Conservation (phyloP, 2,888 invertebrate genomes). For the Aelia acuminata region DNA sequence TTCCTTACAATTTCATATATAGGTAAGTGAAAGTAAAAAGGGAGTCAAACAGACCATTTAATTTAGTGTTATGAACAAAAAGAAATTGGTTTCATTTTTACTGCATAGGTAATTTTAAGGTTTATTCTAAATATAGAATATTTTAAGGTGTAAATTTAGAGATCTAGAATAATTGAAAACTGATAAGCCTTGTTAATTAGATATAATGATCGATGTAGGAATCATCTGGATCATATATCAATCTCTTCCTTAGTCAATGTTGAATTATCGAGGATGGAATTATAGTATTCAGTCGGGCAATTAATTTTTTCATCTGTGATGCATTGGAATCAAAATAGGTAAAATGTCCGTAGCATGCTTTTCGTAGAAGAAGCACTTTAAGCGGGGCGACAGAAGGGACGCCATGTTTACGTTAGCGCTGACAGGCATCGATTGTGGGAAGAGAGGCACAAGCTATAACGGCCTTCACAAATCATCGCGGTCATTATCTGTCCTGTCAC, state of each 20-base stretch:
- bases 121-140: too few species aligned
- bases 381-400: conserved; percentile 7
- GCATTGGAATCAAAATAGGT: neutral
- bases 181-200: neutral
- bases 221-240: neutral
- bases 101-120: too few species aligned
- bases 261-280: neutral
- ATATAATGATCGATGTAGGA: neutral
- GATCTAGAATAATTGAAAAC: neutral
- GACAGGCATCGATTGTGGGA: conserved; percentile 17
- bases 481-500: conserved; percentile 25
- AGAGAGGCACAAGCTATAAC: conserved; percentile 32
- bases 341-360: neutral
- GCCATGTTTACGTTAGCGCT: neutral
- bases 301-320: neutral
- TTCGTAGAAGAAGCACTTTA: conserved; percentile 13
- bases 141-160: too few species aligned
- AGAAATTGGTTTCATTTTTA: too few species aligned
- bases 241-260: neutral
- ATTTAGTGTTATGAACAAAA: too few species aligned
- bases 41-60: too few species aligned
- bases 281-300: neutral
- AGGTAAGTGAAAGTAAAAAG: too few species aligned
- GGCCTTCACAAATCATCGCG: conserved; percentile 18
- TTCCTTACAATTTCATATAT: too few species aligned